These are phyloP conservation scores for Pheosia tremula DNA, from an alignment of 2,888 invertebrate species.

Conservation along the genomic window DNA sequence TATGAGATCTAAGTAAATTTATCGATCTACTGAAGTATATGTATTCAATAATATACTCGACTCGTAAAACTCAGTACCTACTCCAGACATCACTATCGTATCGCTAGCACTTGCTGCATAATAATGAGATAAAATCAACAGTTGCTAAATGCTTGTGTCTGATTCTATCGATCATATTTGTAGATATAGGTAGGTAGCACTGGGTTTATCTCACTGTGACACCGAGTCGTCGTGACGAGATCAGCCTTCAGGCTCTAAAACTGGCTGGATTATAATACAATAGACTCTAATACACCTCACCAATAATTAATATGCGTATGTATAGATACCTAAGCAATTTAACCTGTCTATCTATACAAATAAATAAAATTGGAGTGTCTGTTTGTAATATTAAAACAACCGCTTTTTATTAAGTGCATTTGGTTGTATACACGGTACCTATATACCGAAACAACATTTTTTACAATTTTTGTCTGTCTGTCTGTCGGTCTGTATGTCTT, in stretches of 20 bases:
- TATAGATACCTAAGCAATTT: conserved; percentile 25
- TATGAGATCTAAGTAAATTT: too few relatives aligned
- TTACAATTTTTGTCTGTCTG: too few relatives aligned
- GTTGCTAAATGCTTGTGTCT: conserved; percentile 8
- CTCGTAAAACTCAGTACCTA: not conserved
- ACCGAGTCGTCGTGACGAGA: conserved; percentile 67
- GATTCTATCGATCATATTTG: conserved; percentile 18
- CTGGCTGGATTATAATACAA: conserved; percentile 79
- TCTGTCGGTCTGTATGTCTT: too few relatives aligned
- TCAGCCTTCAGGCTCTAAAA: conserved; percentile 69
- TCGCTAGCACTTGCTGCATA: conserved; percentile 10
- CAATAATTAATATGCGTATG: conserved; percentile 71
- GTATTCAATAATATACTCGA: too few relatives aligned
- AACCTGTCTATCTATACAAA: conserved; percentile 9
- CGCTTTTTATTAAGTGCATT: too few relatives aligned
- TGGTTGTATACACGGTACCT: too few relatives aligned
- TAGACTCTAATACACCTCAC: conserved; percentile 66
- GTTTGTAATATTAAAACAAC: too few relatives aligned
- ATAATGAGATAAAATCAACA: conserved; percentile 19
- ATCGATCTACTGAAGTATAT: too few relatives aligned
- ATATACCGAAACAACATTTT: too few relatives aligned
- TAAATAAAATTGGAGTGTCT: too few relatives aligned
- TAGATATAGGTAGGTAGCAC: conserved; percentile 22
- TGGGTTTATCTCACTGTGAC: conserved; percentile 54
- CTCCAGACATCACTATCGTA: conserved; percentile 13